Base-by-base conservation (phyloP, 2,888 invertebrate species). In the Patella pellucida region DNA sequence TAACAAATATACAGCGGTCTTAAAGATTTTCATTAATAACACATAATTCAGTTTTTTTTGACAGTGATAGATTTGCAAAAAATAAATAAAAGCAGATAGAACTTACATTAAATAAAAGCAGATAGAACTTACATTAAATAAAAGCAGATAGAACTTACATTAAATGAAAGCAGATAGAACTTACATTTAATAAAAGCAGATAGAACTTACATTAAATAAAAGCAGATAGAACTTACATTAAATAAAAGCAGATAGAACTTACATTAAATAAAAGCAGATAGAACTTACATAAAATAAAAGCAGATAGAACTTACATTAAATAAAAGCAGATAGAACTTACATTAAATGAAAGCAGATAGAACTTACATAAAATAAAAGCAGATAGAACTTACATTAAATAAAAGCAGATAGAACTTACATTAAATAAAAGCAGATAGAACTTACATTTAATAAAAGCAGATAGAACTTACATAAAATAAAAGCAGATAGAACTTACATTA, bases 231-330 rank as follows among this genome's bases (percentile, higher is more conserved):
- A 78, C 89, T 88, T 84, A 91, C 91, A 88, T 92, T 92, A n/a
- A n/a, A n/a, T n/a, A n/a, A n/a, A n/a, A n/a, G n/a, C 12, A 69
- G 16, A 15, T 41, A 12, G 27, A 73, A 78, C 89, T 88, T 84
- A 91, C 91, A 88, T 92, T 92, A n/a, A n/a, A n/a, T n/a, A n/a
- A n/a, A n/a, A n/a, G n/a, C 12, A 69, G 16, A 15, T 41, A 12
- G 27, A 73, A 78, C 89, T 88, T 84, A 91, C 91, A 88, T 92
- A n/a, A n/a, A n/a, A n/a, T n/a, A n/a, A n/a, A n/a, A n/a, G n/a
- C 12, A 69, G 16, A 15, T 41, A 12, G 27, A 73, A 78, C 89
- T 88, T 84, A 91, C 91, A 88, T 92, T 92, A n/a, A n/a, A n/a
- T n/a, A n/a, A n/a, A n/a, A n/a, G n/a, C 12, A 69, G 16, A 15